These are phyloP conservation scores for Campoplex nolae DNA, from an alignment of 2,888 invertebrate species.

Conservation along the genomic window DNA sequence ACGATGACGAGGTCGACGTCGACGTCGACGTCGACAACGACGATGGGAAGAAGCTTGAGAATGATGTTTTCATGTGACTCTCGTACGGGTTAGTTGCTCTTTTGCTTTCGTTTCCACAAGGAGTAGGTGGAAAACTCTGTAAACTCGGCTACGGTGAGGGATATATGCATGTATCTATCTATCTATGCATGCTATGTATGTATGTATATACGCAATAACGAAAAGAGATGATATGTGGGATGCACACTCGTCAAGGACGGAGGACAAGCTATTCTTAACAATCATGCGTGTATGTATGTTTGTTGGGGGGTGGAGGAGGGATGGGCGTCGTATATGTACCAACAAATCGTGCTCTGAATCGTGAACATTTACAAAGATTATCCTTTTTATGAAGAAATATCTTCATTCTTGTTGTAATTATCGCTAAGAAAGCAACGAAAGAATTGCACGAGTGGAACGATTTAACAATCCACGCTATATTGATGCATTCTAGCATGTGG, in stretches of 20 bases:
- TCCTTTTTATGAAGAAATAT: conserved; percentile 80
- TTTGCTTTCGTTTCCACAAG: conserved; percentile 46
- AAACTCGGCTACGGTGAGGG: background rate
- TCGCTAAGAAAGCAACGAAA: conserved; percentile 67
- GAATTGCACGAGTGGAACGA: conserved; percentile 76
- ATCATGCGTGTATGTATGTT: too few relatives aligned
- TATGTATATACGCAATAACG: too few relatives aligned
- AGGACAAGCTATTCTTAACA: background rate
- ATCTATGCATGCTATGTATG: too few relatives aligned
- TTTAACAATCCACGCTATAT: conserved; percentile 75
- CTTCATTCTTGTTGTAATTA: conserved; percentile 84
- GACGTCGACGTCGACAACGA: conserved; percentile 44
- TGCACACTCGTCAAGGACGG: too few relatives aligned
- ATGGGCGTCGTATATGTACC: background rate
- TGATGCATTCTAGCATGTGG: background rate
- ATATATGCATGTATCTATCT: background rate
- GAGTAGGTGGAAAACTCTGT: conserved; percentile 12
- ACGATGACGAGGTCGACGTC: conserved; percentile 39
- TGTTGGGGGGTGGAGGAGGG: too few relatives aligned
- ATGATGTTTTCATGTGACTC: conserved; percentile 49
- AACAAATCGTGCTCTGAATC: conserved; percentile 10
- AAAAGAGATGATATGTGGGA: conserved; percentile 9
- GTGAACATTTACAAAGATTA: conserved; percentile 40
- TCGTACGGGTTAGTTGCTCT: conserved; percentile 56
- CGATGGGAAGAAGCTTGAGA: conserved; percentile 19